A percentile compares a stretch with the other conserved stretches of the same genome.
Evolutionary conservation across 2,797 vertebrate genomes (phyloP).

Genomic region (Paramormyrops hopkinsi): DNA sequence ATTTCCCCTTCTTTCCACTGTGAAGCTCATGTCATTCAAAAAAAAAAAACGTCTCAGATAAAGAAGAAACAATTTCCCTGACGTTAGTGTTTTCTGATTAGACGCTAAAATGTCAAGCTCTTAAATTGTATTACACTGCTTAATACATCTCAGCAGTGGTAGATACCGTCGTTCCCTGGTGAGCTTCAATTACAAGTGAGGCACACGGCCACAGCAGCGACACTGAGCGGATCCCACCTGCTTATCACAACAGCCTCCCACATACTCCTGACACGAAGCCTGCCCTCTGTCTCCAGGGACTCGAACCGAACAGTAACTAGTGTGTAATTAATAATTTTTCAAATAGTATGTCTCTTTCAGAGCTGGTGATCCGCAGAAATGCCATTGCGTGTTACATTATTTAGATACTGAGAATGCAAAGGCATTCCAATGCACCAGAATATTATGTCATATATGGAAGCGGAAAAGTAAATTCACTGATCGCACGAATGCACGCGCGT

Average conservation of each 20-base stretch:
- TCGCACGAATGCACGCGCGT: background rate
- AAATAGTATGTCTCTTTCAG: background rate
- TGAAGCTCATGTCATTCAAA: slow-evolving; percentile 13
- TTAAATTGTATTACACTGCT: background rate
- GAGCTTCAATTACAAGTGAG: background rate
- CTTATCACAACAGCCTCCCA: slow-evolving; percentile 20
- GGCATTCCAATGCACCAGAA: background rate
- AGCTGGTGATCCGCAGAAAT: background rate
- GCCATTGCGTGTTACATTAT: background rate
- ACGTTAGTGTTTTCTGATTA: background rate
- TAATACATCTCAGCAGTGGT: background rate
- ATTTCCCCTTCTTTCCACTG: background rate
- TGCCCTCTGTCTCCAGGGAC: background rate
- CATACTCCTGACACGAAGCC: background rate
- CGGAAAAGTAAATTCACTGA: background rate
- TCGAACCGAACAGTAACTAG: background rate
- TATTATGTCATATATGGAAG: background rate
- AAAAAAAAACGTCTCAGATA: background rate
- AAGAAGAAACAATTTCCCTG: background rate
- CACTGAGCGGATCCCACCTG: slow-evolving; percentile 24
- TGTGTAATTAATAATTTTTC: background rate
- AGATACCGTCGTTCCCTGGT: background rate
- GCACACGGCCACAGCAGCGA: slow-evolving; percentile 17
- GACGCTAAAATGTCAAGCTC: background rate
- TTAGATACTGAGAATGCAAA: background rate